A percentile compares a stretch with the other conserved stretches of the same genome.
These are phyloP conservation scores for Digitonthophagus gazella DNA, from an alignment of 2,888 invertebrate genomes.

Conservation along the genomic window DNA sequence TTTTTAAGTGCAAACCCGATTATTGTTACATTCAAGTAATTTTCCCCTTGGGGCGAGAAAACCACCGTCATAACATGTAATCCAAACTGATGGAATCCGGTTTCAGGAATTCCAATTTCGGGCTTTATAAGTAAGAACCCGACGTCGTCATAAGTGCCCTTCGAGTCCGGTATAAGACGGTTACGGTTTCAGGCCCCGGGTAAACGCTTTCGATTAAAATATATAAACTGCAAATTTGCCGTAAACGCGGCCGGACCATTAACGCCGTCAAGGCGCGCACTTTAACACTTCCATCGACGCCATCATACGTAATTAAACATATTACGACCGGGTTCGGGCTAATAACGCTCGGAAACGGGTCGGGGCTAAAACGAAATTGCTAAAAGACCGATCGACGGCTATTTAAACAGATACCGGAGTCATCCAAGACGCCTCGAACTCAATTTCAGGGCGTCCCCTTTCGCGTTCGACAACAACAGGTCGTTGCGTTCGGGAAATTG, in stretches of 20 bases:
- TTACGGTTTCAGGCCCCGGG: neutral
- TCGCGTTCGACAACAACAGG: neutral
- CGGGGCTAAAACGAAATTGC: conserved; percentile 19
- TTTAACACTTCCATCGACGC: conserved; percentile 24
- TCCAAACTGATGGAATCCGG: too few species aligned
- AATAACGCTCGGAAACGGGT: conserved; percentile 21
- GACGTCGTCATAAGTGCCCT: too few species aligned
- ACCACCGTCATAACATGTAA: neutral
- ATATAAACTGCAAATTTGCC: conserved; percentile 26
- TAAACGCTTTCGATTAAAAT: conserved; percentile 24
- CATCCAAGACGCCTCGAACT: conserved; percentile 8
- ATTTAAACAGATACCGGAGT: conserved; percentile 36
- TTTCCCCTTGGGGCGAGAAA: too few species aligned
- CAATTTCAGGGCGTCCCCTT: neutral
- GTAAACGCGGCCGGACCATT: neutral
- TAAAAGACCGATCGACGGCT: conserved; percentile 34
- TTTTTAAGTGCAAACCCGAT: too few species aligned
- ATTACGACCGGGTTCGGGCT: conserved; percentile 24
- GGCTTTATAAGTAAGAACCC: neutral
- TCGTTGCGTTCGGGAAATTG: conserved; percentile 24
- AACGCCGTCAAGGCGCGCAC: conserved; percentile 12
- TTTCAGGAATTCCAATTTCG: neutral
- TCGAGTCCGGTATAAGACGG: too few species aligned
- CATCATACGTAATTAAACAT: conserved; percentile 25
- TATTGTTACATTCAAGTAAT: too few species aligned